Base-by-base conservation (phyloP, 2,797 vertebrate genomes). In the Acrossocheilus wenchowensis region DNA sequence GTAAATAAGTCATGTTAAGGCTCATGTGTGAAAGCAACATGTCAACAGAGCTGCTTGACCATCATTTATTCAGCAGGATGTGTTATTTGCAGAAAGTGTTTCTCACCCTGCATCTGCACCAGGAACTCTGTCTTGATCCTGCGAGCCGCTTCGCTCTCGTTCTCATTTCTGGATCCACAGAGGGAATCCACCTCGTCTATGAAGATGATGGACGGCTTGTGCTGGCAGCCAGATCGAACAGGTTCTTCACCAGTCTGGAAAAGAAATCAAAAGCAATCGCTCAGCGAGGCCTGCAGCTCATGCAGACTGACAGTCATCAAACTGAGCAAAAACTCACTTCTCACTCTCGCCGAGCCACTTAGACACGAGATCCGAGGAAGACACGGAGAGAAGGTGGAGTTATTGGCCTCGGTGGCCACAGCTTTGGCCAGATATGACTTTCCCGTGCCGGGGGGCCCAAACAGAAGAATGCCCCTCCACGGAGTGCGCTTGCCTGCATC, bases 311-410 rank as follows among this genome's bases (percentile, higher is more conserved):
- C n/a, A 2, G 15, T 17, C 45, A 11, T 36, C 14, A 19, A 30
- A 12, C 12, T 5, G 74, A 10, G 30, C 36, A 45, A 30, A 81
- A 26, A 50, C 17, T 86, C 93, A 99, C 98, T 99, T 99, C 94
- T 99, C 98, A 2, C 98, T 99, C 93, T 99, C 98, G 83, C 98
- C 98, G 88, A 99, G 93, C 98, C 98, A 99, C 93, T 99, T 99
- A 0, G 98, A 99, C 96, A 97, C 95, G 92, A 99, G 93, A 89
- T 99, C 98, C 0, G 98, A 98, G 87, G 98, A 99, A 0, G 98
- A 99, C 30, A 99, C 97, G 0, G 98, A 99, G 94, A 99, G 95
- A 99, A 99, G 78, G 98, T 99, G 91, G 98, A 99, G 94, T 99
- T 99, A 93, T 98, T 98, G 92, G 98, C 98, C 90, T 99, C 98